Conservation (phyloP, 2,113 vertebrate genomes). For the Apeltes quadracus region DNA sequence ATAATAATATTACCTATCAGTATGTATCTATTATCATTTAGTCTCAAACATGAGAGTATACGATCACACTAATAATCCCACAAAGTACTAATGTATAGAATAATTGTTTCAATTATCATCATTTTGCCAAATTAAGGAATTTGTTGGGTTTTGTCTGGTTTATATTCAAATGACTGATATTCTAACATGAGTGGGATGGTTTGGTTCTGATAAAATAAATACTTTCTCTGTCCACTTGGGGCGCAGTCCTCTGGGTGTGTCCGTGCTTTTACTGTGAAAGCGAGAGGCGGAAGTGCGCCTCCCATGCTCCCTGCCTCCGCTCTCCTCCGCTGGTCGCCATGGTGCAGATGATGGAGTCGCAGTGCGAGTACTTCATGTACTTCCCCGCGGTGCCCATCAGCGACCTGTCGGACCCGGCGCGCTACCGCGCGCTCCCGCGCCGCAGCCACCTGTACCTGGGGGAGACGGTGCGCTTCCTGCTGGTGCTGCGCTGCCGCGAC, state of each 20-base stretch:
- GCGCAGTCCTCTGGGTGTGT: background rate
- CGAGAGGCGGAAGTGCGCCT: conserved; percentile 21
- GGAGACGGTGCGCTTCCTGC: conserved; percentile 91
- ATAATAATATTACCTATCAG: too few species aligned
- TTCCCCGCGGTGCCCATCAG: conserved; percentile 92
- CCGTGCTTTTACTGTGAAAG: conserved; percentile 47
- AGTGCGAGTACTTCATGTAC: conserved; percentile 95
- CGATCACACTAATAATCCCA: too few species aligned
- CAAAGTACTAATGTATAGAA: too few species aligned
- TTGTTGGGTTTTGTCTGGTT: too few species aligned
- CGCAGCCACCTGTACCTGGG: conserved; percentile 92
- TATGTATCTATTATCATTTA: too few species aligned
- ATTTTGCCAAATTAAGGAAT: background rate
- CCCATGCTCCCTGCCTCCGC: conserved; percentile 14
- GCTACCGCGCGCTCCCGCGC: conserved; percentile 88
- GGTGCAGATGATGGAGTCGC: conserved; percentile 89
- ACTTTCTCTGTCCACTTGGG: background rate
- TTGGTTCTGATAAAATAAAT: too few species aligned
- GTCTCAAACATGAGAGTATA: too few species aligned
- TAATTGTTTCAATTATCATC: background rate
- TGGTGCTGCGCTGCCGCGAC: conserved; percentile 88
- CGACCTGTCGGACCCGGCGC: conserved; percentile 87
- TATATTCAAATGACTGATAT: too few species aligned
- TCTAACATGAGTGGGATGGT: too few species aligned
- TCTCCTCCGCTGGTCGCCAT: conserved; percentile 62